Evolutionary conservation across 2,113 vertebrate species (phyloP), one percentile per base, ranked within the genome.

Genomic region (Procavia capensis): DNA sequence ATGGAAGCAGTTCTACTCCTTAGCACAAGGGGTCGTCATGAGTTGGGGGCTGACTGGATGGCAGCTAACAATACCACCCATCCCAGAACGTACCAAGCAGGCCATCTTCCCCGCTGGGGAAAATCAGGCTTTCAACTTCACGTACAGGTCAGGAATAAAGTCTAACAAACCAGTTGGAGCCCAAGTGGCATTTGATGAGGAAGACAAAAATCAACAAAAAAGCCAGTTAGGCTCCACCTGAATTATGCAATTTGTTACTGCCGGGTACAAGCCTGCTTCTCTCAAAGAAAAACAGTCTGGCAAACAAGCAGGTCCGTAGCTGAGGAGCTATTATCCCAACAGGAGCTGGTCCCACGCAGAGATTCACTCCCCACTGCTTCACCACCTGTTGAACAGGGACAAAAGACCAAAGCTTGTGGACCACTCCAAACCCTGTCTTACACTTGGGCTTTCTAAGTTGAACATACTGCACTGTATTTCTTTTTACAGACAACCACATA

Each of bases 381-480:
- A n/a, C 63, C 74, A 68, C 90, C 85, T 76, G 64, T 29, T 31
- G 74, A 57, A 90, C 5, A 24, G 16, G 31, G 50, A 96, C 86
- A 94, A 95, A 93, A 39, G 43, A 78, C 83, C 84, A 66, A 87
- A 92, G 61, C 43, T 68, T 16, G 3, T 39, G 22, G 74, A 50
- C 43, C 85, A 61, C 17, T 0, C 19, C 5, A 39, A 63, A 6
- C 94, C 13, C 10, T 3, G 7, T 39, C 91, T 63, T 29, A 63
- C 41, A 22, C 63, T 83, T 19, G 64, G 81, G 34, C 81, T 81
- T 87, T 45, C 81, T 6, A 8, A 6, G 13, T 41, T 68, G 27
- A 83, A 80, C 91, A 90, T 1, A 39, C 31, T 4, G 29, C 39
- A 31, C 80, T 76, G 0, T 31, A 1, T 75, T 31, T 54, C 43